Conservation (phyloP, 2,888 invertebrate species). For the Teleogryllus oceanicus region DNA sequence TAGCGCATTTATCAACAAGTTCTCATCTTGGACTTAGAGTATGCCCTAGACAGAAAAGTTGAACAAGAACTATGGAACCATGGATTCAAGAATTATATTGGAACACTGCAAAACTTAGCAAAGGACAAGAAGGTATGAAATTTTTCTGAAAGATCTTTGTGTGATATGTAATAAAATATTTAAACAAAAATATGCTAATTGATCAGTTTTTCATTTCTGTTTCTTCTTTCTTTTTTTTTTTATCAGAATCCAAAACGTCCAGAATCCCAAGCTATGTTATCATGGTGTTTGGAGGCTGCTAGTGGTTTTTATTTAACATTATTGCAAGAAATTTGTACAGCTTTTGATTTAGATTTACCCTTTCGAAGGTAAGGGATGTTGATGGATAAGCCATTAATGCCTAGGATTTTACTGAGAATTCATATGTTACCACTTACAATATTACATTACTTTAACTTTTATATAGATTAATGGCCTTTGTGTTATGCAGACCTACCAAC, state of each 20-base stretch:
- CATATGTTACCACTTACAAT: no score
- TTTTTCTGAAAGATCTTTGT: not conserved
- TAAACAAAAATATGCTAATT: not conserved
- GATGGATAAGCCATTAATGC: no score
- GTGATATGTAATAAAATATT: not conserved
- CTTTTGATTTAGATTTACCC: constrained; percentile 76
- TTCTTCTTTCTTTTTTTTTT: not conserved
- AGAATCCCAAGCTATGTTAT: constrained; percentile 72
- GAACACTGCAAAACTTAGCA: constrained; percentile 68
- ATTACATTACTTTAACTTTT: no score
- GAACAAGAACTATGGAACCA: constrained; percentile 87
- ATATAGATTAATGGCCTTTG: no score
- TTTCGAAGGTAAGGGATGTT: constrained; percentile 54
- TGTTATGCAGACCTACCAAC: no score
- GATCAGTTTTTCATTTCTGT: not conserved
- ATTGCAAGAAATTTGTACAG: constrained; percentile 75
- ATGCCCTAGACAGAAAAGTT: constrained; percentile 82
- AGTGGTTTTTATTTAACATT: constrained; percentile 81
- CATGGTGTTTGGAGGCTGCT: constrained; percentile 78
- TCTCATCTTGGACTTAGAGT: constrained; percentile 75
- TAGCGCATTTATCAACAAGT: constrained; percentile 69
- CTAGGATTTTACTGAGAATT: no score
- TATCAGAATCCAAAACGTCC: constrained; percentile 65
- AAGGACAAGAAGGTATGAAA: constrained; percentile 72
- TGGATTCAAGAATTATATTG: constrained; percentile 84